These are phyloP conservation scores for Chymomyza costata DNA, from an alignment of 1,140 invertebrate genomes.

Conservation along the genomic window DNA sequence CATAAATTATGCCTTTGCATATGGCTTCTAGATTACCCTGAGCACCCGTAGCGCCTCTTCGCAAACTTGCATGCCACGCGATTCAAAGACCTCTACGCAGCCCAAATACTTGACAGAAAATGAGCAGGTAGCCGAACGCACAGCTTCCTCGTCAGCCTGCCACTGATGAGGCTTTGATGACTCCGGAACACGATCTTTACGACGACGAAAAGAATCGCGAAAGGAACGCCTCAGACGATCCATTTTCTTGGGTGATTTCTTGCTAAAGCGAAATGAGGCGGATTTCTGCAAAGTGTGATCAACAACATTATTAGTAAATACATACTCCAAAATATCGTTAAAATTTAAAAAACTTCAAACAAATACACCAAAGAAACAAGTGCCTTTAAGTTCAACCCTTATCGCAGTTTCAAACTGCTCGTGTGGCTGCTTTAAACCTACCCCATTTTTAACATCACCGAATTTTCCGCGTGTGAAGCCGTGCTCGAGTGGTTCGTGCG, in stretches of 20 bases:
- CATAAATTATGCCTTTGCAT: too few relatives aligned
- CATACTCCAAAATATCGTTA: too few relatives aligned
- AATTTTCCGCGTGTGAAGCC: constrained; percentile 75
- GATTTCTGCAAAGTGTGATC: constrained; percentile 74
- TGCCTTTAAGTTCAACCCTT: constrained; percentile 38
- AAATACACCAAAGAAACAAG: too few relatives aligned
- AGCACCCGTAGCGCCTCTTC: constrained; percentile 98
- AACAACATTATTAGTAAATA: constrained; percentile 10
- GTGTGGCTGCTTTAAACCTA: constrained; percentile 46
- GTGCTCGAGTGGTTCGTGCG: constrained; percentile 75
- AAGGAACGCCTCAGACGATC: constrained; percentile 93
- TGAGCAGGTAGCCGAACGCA: constrained; percentile 95
- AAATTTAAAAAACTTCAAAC: background rate
- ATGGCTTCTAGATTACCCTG: too few relatives aligned
- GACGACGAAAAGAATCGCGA: constrained; percentile 91
- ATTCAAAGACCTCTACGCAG: constrained; percentile 99
- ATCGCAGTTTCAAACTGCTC: too few relatives aligned
- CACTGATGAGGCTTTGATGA: constrained; percentile 97
- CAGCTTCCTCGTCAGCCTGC: constrained; percentile 98
- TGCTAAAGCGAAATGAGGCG: constrained; percentile 78
- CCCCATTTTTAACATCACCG: constrained; percentile 75
- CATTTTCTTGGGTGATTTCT: constrained; percentile 87
- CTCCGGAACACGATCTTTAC: constrained; percentile 89
- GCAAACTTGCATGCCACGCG: constrained; percentile 99
- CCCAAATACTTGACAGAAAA: constrained; percentile 99